Evolutionary conservation across 2,888 invertebrate genomes (phyloP).

Genomic region (Drosophila tripunctata): DNA sequence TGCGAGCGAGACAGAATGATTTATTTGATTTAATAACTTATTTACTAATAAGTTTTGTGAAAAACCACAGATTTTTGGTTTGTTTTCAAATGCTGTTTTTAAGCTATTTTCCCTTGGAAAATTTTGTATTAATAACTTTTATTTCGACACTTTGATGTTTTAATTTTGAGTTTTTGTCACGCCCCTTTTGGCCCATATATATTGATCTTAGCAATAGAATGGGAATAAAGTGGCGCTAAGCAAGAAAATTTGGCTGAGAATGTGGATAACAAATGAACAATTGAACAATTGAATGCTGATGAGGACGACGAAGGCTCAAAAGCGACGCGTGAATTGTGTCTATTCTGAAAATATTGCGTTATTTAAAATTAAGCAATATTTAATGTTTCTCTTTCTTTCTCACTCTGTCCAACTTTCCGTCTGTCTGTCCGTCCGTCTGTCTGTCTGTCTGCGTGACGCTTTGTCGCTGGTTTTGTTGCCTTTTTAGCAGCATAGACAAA

Average conservation of each 20-base stretch:
- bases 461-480: conserved; percentile 19
- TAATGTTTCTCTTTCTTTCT: conserved; percentile 39
- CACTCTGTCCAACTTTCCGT: not conserved
- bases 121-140: no score
- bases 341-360: conserved; percentile 40
- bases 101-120: no score
- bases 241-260: conserved; percentile 18
- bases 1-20: no score
- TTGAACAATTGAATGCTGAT: conserved; percentile 74
- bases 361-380: conserved; percentile 76
- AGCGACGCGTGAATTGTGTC: conserved; percentile 3
- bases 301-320: conserved; percentile 28
- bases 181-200: not conserved
- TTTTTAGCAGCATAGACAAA: conserved; percentile 61
- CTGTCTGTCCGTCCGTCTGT: not conserved
- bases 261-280: conserved; percentile 52
- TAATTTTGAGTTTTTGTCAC: not conserved
- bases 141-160: no score
- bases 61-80: no score
- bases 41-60: no score
- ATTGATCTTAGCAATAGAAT: not conserved
- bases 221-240: not conserved
- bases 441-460: conserved; percentile 15
- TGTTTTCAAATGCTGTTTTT: no score
- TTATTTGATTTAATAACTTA: no score